Evolutionary conservation across 2,113 vertebrate genomes (phyloP), one percentile per base, ranked within the genome.

Genomic region (Hucho hucho): DNA sequence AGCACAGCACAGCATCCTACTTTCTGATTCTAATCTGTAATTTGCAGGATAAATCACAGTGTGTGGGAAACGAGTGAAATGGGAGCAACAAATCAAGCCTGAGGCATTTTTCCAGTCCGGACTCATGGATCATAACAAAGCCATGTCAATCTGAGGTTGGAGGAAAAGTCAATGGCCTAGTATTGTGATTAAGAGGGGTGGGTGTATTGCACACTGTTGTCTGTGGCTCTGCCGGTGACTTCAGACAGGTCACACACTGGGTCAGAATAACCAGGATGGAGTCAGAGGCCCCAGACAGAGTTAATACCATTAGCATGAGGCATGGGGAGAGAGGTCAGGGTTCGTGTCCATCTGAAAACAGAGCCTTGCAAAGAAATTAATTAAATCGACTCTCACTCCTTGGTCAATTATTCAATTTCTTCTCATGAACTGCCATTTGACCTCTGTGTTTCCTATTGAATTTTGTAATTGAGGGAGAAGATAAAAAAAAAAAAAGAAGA

Each of bases 321-420:
- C 28, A 53, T 29, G 78, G 79, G 64, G 65, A 61, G 74, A 72
- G 80, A 63, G 81, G 79, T 79, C 83, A 87, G 78, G 75, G 85
- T 58, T 72, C 81, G 78, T 37, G 18, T 79, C 81, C 76, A 77
- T 87, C 76, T 80, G 72, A 82, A 82, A 83, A 88, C 72, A 81
- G 73, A 75, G 63, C 72, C 66, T 56, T 26, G 75, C 63, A 49
- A 75, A 6, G 64, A 82, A 83, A 75, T 64, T 71, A 80, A 82
- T 79, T 69, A 70, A 88, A 91, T 91, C 66, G 77, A 90, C 82
- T 88, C 79, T 88, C 86, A 68, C 67, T 75, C 77, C 74, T 68
- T 69, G 73, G 72, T 91, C 89, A 85, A 77, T 91, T 90, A 86
- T 92, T 89, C 81, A 91, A 86, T 90, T 84, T 79, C 79, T 83